Conservation (phyloP, 2,888 invertebrate species). For the Xylocampa areola region DNA sequence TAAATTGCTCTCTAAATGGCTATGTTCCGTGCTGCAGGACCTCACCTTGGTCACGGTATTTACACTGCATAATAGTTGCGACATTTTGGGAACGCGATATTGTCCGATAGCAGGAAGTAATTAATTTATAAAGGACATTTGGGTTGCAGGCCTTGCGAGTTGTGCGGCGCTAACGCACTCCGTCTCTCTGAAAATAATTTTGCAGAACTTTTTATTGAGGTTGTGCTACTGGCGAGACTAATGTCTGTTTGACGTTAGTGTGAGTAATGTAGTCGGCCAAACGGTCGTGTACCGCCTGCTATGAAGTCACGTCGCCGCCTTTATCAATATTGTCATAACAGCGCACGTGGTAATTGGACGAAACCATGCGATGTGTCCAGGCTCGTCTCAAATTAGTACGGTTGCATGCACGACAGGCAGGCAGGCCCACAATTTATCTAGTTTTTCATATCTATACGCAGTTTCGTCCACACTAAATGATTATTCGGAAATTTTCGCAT, state of each 20-base stretch:
- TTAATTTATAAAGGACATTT: constrained; percentile 49
- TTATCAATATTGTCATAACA: constrained; percentile 31
- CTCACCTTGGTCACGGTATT: constrained; percentile 50
- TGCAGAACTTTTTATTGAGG: constrained; percentile 2
- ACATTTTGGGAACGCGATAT: constrained; percentile 42
- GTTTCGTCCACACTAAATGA: constrained; percentile 1
- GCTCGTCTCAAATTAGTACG: too few relatives aligned
- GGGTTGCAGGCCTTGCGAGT: constrained; percentile 14
- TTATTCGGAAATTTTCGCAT: constrained; percentile 14
- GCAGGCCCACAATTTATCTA: too few relatives aligned
- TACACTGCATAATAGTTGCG: constrained; percentile 34
- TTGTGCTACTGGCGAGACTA: not conserved
- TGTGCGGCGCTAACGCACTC: constrained; percentile 17
- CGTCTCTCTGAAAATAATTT: constrained; percentile 5
- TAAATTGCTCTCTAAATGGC: constrained; percentile 12
- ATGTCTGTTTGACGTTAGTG: not conserved
- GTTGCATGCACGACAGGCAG: too few relatives aligned
- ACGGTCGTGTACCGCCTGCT: not conserved
- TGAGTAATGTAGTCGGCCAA: not conserved
- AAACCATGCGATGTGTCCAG: not conserved
- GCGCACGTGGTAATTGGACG: constrained; percentile 19
- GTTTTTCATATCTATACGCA: too few relatives aligned
- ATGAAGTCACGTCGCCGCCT: constrained; percentile 9
- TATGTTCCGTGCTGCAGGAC: constrained; percentile 15
- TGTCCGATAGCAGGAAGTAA: constrained; percentile 50